phyloP scores from a whole-genome alignment of 2,888 invertebrate species.

The Xestia rhomboidea region DNA sequence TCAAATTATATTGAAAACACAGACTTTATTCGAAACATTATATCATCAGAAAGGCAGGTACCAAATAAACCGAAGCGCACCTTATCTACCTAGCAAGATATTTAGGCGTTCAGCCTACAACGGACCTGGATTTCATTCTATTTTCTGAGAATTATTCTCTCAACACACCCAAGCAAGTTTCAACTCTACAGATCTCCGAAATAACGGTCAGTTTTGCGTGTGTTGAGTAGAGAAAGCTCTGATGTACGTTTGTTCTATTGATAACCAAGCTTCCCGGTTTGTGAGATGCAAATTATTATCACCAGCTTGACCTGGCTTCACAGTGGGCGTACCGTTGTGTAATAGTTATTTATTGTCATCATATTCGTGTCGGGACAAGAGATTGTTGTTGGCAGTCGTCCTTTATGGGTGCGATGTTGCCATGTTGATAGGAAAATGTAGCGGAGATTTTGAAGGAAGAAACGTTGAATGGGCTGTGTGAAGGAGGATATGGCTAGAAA shows the following conservation, averaged over 20 bases:
- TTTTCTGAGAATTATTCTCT: constrained; percentile 61
- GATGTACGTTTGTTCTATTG: constrained; percentile 81
- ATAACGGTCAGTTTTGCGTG: constrained; percentile 4
- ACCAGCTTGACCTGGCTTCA: constrained; percentile 77
- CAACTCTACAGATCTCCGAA: fast-evolving
- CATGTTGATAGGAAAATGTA: constrained; percentile 5
- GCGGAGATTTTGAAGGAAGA: background rate
- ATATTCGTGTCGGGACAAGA: constrained; percentile 56
- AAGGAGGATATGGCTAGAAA: too few species aligned
- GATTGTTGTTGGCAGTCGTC: constrained; percentile 36
- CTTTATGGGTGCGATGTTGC: constrained; percentile 26
- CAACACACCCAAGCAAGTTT: constrained; percentile 10
- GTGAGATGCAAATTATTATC: constrained; percentile 85
- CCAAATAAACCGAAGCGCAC: constrained; percentile 15
- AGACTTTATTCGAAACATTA: constrained; percentile 43
- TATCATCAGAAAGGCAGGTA: constrained; percentile 58
- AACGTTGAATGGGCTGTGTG: background rate
- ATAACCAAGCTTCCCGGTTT: constrained; percentile 86
- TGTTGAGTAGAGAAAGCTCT: constrained; percentile 80
- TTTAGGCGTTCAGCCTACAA: constrained; percentile 58
- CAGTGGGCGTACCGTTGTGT: constrained; percentile 82
- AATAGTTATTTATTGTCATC: constrained; percentile 78
- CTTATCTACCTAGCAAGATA: constrained; percentile 58
- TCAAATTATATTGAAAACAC: constrained; percentile 23
- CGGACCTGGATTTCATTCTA: constrained; percentile 58